Conservation (phyloP, 2,797 vertebrate genomes). For the Glossophaga mutica region DNA sequence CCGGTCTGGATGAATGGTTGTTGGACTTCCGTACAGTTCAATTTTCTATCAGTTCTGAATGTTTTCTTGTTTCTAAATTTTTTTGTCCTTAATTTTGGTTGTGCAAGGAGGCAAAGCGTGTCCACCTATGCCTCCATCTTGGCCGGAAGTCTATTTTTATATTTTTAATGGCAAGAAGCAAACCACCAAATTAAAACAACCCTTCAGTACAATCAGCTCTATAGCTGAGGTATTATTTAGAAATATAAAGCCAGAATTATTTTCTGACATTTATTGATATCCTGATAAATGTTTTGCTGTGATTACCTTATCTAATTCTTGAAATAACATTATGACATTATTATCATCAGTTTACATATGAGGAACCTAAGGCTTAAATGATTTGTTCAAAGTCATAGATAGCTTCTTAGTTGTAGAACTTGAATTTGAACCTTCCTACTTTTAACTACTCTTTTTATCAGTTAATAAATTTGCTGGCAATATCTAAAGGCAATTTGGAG, state of each 20-base stretch:
- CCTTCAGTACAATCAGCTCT: not conserved
- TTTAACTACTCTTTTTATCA: not conserved
- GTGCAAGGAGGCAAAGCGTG: no score
- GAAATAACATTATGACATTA: not conserved
- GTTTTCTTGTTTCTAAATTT: no score
- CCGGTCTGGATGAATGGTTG: no score
- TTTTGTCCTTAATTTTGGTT: no score
- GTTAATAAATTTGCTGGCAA: not conserved
- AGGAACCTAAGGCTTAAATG: not conserved
- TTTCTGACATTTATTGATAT: not conserved
- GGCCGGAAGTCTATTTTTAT: no score
- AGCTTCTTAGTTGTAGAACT: not conserved
- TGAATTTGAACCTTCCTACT: not conserved
- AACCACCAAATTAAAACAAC: not conserved
- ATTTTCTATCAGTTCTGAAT: no score
- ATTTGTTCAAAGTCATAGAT: not conserved
- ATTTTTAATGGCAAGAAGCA: not conserved
- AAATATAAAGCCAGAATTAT: not conserved
- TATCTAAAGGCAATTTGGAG: not conserved
- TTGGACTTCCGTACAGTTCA: no score
- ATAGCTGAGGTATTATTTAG: not conserved
- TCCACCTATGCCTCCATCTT: no score
- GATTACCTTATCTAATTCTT: not conserved
- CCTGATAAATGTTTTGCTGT: not conserved
- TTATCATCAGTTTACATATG: not conserved